These are phyloP conservation scores for Lasioglossum albipes DNA, from an alignment of 1,140 invertebrate genomes.

Conservation along the genomic window DNA sequence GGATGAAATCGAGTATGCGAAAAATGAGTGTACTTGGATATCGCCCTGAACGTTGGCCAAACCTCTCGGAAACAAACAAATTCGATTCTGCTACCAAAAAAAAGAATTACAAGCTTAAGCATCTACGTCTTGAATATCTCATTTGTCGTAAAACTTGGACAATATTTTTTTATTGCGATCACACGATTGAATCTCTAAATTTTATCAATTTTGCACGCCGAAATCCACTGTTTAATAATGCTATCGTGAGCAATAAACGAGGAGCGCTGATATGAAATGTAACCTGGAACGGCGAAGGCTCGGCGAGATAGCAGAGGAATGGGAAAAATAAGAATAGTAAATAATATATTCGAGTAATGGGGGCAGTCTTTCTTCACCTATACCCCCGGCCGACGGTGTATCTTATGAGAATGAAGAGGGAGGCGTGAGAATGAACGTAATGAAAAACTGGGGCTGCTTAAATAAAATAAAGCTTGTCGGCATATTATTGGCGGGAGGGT, in stretches of 20 bases:
- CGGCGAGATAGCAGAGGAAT: slow-evolving; percentile 45
- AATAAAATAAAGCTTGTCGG: slow-evolving; percentile 79
- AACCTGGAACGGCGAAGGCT: not conserved
- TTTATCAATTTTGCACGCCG: too few species aligned
- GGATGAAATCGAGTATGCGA: slow-evolving; percentile 65
- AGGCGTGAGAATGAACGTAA: slow-evolving; percentile 76
- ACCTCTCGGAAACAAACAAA: too few species aligned
- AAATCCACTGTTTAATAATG: too few species aligned
- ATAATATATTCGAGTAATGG: slow-evolving; percentile 76
- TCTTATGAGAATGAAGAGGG: slow-evolving; percentile 63
- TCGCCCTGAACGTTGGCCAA: too few species aligned
- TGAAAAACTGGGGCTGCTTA: slow-evolving; percentile 79
- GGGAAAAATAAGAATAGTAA: slow-evolving; percentile 76
- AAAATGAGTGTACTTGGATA: slow-evolving; percentile 45
- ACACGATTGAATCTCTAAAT: too few species aligned
- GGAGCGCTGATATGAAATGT: too few species aligned
- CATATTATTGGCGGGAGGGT: slow-evolving; percentile 74
- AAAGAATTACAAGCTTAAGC: too few species aligned
- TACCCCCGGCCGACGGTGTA: slow-evolving; percentile 41
- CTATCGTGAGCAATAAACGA: too few species aligned
- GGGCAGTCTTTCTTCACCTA: slow-evolving; percentile 52
- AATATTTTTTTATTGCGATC: too few species aligned
- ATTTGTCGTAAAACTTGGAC: too few species aligned
- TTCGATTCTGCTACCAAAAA: too few species aligned
- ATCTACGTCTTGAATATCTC: too few species aligned